A percentile compares a stretch with the other conserved stretches of the same genome.
phyloP scores from a whole-genome alignment of 1,140 invertebrate genomes.

The Nebria ingens region DNA sequence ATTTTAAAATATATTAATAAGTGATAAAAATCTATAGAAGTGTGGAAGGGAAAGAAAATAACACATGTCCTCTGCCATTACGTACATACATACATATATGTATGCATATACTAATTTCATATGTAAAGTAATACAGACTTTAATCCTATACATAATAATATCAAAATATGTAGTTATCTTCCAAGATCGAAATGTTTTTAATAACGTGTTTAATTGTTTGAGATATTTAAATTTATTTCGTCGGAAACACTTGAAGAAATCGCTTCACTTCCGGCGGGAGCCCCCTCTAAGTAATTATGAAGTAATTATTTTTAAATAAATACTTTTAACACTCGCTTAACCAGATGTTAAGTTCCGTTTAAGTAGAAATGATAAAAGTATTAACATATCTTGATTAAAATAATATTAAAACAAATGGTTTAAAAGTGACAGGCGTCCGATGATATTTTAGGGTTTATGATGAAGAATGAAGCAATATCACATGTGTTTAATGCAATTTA shows the following conservation, averaged over 20 bases:
- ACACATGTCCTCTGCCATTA: too few species aligned
- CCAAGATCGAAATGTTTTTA: not conserved
- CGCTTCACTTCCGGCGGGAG: not conserved
- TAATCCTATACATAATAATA: too few species aligned
- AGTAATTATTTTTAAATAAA: constrained; percentile 10
- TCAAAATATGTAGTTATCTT: constrained; percentile 6
- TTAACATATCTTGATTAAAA: constrained; percentile 7
- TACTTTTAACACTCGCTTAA: constrained; percentile 3
- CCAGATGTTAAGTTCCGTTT: not conserved
- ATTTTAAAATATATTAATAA: too few species aligned
- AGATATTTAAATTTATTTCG: constrained; percentile 7
- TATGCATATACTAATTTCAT: too few species aligned
- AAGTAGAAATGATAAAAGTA: not conserved
- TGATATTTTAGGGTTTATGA: too few species aligned
- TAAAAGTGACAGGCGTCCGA: too few species aligned
- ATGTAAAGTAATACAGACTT: too few species aligned
- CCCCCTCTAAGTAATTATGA: not conserved
- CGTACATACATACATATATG: too few species aligned
- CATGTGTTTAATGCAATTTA: too few species aligned
- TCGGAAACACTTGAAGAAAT: constrained; percentile 8
- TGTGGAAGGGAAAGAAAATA: too few species aligned
- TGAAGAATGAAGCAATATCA: too few species aligned
- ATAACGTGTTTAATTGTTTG: constrained; percentile 5
- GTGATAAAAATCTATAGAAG: too few species aligned
- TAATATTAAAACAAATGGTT: not conserved